phyloP scores from a whole-genome alignment of 2,888 invertebrate genomes.

The Drepanosiphum platanoidis region DNA sequence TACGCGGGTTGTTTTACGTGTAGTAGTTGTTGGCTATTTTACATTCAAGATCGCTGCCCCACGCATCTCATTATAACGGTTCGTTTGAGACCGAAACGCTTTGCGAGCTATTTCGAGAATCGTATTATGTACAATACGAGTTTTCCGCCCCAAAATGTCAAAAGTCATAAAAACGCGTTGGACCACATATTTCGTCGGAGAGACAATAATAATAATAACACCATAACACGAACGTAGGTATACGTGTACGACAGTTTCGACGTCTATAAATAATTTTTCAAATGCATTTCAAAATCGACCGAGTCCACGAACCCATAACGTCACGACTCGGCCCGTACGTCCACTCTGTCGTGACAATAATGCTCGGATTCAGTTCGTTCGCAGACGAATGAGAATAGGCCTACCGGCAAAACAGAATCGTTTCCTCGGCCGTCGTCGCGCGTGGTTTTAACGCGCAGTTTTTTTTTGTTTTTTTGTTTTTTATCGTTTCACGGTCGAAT shows the following conservation, averaged over 20 bases:
- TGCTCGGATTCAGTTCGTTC: background rate
- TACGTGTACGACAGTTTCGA: background rate
- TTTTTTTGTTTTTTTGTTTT: no score
- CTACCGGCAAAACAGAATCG: no score
- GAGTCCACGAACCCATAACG: no score
- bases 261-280: background rate
- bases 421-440: no score
- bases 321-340: no score
- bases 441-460: no score
- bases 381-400: no score
- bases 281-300: background rate
- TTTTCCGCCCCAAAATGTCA: conserved; percentile 42
- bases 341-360: background rate
- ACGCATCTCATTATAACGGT: conserved; percentile 52
- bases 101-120: conserved; percentile 47
- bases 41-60: conserved; percentile 18
- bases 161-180: conserved; percentile 18
- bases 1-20: background rate
- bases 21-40: conserved; percentile 46
- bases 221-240: background rate
- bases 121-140: background rate
- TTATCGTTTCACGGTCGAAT: no score
- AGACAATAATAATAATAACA: conserved; percentile 21
- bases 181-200: background rate
- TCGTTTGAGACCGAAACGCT: conserved; percentile 53